Percentiles rank a stretch among this genome's conserved stretches.
Conservation (phyloP, 2,113 vertebrate genomes). For the Cephalophus harveyi region DNA sequence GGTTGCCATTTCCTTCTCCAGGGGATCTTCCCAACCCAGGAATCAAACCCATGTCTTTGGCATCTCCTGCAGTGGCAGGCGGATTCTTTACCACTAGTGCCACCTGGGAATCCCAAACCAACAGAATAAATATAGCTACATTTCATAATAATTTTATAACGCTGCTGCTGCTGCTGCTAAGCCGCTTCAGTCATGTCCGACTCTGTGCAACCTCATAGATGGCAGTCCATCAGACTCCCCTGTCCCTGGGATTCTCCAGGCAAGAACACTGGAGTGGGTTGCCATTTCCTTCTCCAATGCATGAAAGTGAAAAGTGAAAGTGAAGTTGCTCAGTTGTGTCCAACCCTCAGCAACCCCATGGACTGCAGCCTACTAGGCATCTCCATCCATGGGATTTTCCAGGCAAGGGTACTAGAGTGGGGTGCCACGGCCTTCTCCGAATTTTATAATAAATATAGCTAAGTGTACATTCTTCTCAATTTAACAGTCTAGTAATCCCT, state of each 20-base stretch:
- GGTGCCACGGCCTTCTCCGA: too few relatives aligned
- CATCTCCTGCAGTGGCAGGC: background rate
- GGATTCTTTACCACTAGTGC: background rate
- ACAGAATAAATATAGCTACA: background rate
- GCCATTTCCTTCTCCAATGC: too few relatives aligned
- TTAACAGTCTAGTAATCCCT: background rate
- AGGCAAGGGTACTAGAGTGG: too few relatives aligned
- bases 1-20: background rate
- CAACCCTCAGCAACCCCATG: accelerated
- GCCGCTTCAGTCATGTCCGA: too few relatives aligned
- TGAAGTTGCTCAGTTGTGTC: too few relatives aligned
- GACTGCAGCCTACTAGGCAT: accelerated
- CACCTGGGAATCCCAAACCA: background rate
- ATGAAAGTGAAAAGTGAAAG: too few relatives aligned
- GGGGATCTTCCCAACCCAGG: background rate
- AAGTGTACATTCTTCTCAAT: background rate
- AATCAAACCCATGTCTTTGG: background rate
- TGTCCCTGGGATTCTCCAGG: too few relatives aligned
- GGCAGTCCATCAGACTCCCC: too few relatives aligned
- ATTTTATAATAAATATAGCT: background rate
- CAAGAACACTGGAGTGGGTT: too few relatives aligned
- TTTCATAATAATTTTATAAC: background rate
- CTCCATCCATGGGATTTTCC: too few relatives aligned
- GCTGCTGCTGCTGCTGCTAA: too few relatives aligned
- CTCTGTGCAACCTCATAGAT: too few relatives aligned